Conservation (phyloP, 2,888 invertebrate genomes). For the Nymphalis c-album region DNA sequence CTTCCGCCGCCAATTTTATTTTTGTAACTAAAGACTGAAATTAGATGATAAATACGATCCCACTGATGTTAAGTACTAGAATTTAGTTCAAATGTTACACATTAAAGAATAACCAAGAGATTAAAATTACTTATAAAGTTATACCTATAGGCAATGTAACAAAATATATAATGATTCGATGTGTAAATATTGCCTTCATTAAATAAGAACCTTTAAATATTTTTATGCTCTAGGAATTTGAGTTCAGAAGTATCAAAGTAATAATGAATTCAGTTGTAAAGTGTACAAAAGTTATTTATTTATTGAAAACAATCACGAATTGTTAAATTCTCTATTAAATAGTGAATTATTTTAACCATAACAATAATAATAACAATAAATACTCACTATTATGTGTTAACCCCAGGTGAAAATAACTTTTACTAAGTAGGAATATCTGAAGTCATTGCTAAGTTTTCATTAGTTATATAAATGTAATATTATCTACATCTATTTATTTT, state of each 20-base stretch:
- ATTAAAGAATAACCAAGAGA: conserved; percentile 5
- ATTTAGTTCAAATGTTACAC: conserved; percentile 11
- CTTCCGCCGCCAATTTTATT: conserved; percentile 59
- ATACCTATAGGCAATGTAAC: neutral
- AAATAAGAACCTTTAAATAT: neutral
- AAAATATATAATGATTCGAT: neutral
- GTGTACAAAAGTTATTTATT: conserved; percentile 38
- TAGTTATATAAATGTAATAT: conserved; percentile 61
- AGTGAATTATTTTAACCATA: conserved; percentile 47
- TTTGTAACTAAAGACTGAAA: conserved; percentile 67
- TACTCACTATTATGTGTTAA: conserved; percentile 57
- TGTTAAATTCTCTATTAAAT: conserved; percentile 55
- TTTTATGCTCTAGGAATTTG: conserved; percentile 35
- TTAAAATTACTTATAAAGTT: neutral
- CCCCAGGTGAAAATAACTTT: conserved; percentile 39
- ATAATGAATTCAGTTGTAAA: conserved; percentile 20
- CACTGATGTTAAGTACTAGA: conserved; percentile 38
- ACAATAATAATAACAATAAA: conserved; percentile 47
- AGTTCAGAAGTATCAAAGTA: conserved; percentile 29
- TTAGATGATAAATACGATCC: conserved; percentile 42
- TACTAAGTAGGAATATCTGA: conserved; percentile 40
- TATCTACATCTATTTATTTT: conserved; percentile 75
- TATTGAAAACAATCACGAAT: conserved; percentile 32
- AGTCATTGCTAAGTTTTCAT: conserved; percentile 54
- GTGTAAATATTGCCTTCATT: conserved; percentile 6